Evolutionary conservation across 2,797 vertebrate genomes (phyloP), one percentile per base, ranked within the genome.

Genomic region (Chaenodraco wilsoni): DNA sequence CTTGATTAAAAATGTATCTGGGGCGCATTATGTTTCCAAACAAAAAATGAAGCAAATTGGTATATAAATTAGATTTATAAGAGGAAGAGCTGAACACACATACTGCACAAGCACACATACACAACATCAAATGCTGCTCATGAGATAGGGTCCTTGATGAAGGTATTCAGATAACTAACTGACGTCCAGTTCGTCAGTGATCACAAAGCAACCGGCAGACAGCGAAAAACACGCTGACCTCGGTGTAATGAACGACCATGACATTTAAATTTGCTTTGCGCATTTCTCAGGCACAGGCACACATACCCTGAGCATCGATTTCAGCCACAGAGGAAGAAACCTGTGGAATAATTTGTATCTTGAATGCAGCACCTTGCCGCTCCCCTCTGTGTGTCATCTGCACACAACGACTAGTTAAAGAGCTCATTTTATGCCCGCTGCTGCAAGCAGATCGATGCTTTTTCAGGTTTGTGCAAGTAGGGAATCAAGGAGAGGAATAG

Each of bases 191-290:
- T 21, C 1, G 5, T 61, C 41, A 31, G 31, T 16, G 12, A 27
- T 49, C 5, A 46, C 65, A 76, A 55, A 40, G 54, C 69, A 78
- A 56, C 60, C 58, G 67, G 44, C 44, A 56, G 44, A 70, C 65
- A 44, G 57, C 6, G 2, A 62, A 55, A 19, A 80, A 75, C 67
- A 57, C 0, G 59, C 41, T 72, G 81, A 84, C 78, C 80, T 78
- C 66, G 0, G 5, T 54, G 83, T 86, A 73, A 88, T 80, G 48
- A 85, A 70, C 3, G n/a, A 81, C 76, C 65, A 76, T 84, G 84
- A 89, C 81, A 84, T 86, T 87, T 79, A 58, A 63, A 67, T 82
- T 54, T 77, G 33, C 62, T 46, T 12, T 87, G 83, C 79, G 76
- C 65, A 71, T 86, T 85, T 75, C 81, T 86, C 82, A 84, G 19